phyloP scores from a whole-genome alignment of 2,797 vertebrate species.

The Ficedula albicollis region DNA sequence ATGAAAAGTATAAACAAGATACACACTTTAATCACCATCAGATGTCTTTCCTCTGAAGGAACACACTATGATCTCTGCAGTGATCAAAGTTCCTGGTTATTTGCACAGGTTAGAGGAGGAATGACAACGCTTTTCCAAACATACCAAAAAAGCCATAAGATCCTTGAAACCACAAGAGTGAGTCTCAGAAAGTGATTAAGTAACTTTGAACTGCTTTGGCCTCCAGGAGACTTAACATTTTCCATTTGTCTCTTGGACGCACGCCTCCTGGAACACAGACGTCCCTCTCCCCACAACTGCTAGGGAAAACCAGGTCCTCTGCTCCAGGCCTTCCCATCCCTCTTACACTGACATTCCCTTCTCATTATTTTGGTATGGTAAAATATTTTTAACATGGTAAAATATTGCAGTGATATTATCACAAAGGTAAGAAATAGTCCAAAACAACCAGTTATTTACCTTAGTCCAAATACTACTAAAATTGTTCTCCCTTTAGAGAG shows the following conservation, averaged over 20 bases:
- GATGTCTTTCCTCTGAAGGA: conserved; percentile 31
- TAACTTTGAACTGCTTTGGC: conserved; percentile 36
- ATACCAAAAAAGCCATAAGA: background rate
- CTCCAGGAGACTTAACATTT: conserved; percentile 25
- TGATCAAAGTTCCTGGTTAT: conserved; percentile 61
- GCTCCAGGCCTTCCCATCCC: background rate
- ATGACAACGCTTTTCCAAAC: conserved; percentile 54
- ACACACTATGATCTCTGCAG: background rate
- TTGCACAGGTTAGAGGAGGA: conserved; percentile 50
- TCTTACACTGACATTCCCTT: background rate
- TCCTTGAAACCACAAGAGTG: conserved; percentile 16
- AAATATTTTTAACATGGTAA: background rate
- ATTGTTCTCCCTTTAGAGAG: background rate
- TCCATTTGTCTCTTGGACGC: background rate
- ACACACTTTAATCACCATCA: background rate
- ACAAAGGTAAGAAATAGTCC: background rate
- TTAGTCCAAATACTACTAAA: background rate
- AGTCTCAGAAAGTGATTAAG: conserved; percentile 53
- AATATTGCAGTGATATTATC: background rate
- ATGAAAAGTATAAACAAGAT: conserved; percentile 32
- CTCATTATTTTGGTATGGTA: background rate
- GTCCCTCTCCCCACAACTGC: background rate
- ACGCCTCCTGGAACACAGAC: background rate
- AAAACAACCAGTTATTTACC: background rate
- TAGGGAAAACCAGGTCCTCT: background rate